Evolutionary conservation across 2,888 invertebrate genomes (phyloP).

Genomic region (Dryomyza anilis): DNA sequence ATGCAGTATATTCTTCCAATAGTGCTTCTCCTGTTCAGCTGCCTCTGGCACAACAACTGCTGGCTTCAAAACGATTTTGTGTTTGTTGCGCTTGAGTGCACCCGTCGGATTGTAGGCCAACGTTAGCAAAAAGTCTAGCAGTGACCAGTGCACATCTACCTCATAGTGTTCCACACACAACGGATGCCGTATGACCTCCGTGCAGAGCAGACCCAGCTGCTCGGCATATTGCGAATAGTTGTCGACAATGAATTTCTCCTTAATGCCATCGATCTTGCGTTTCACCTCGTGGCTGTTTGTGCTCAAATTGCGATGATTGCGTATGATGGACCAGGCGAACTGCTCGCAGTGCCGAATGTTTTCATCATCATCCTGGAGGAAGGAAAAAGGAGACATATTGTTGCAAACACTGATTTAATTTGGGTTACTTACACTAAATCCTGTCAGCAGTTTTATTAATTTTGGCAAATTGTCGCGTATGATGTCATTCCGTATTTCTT

Average conservation of each 20-base stretch:
- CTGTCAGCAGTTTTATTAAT: conserved; percentile 45
- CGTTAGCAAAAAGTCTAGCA: conserved; percentile 62
- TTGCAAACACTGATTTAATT: not conserved
- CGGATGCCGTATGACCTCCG: conserved; percentile 47
- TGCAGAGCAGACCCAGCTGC: conserved; percentile 57
- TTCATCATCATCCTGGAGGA: conserved; percentile 54
- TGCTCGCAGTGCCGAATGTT: conserved; percentile 60
- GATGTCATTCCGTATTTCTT: conserved; percentile 45
- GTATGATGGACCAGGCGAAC: conserved; percentile 55
- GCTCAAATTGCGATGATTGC: conserved; percentile 61
- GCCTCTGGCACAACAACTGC: conserved; percentile 25
- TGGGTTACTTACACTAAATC: conserved; percentile 31
- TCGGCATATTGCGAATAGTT: conserved; percentile 62
- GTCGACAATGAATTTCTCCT: conserved; percentile 61
- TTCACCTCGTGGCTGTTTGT: conserved; percentile 62
- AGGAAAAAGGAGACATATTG: too few species aligned
- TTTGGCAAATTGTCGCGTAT: conserved; percentile 47
- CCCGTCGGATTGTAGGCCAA: conserved; percentile 58
- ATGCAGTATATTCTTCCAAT: conserved; percentile 40
- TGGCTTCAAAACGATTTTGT: conserved; percentile 38
- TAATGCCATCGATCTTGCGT: conserved; percentile 59
- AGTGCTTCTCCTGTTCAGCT: conserved; percentile 24
- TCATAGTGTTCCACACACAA: conserved; percentile 51
- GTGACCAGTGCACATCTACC: conserved; percentile 63
- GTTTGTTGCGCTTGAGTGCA: conserved; percentile 45